phyloP scores from a whole-genome alignment of 2,888 invertebrate species.

The Pollenia amentaria region DNA sequence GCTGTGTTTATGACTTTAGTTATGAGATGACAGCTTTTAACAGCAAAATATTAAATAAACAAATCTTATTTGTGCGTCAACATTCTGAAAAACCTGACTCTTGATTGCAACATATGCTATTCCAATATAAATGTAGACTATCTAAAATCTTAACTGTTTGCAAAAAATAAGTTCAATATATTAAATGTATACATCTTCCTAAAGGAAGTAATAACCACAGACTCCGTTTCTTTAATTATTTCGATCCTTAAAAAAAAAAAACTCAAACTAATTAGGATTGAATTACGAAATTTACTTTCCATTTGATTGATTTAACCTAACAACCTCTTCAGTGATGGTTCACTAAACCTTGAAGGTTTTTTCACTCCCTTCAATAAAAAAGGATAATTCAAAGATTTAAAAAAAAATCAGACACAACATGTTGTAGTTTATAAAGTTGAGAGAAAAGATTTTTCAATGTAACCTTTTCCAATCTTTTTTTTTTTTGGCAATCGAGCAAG shows the following conservation, averaged over 20 bases:
- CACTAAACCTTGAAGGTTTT: constrained; percentile 61
- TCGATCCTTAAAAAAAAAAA: constrained; percentile 17
- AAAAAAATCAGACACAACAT: constrained; percentile 63
- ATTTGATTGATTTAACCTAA: constrained; percentile 67
- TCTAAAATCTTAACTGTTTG: not conserved
- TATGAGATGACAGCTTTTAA: constrained; percentile 50
- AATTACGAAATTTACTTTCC: constrained; percentile 64
- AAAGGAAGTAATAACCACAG: constrained; percentile 71
- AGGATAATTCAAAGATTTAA: constrained; percentile 44
- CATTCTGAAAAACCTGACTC: not conserved
- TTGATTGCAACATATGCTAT: constrained; percentile 48
- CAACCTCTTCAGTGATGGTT: constrained; percentile 56
- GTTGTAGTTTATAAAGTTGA: constrained; percentile 60
- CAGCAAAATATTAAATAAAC: constrained; percentile 34
- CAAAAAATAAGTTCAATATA: not conserved
- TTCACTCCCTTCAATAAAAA: constrained; percentile 6
- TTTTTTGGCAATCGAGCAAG: not conserved
- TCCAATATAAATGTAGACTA: not conserved
- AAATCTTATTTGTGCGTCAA: constrained; percentile 24
- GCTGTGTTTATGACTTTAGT: not conserved
- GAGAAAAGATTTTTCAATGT: constrained; percentile 13
- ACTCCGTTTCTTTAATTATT: constrained; percentile 30
- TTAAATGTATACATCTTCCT: constrained; percentile 7
- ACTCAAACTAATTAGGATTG: constrained; percentile 58
- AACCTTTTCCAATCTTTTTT: constrained; percentile 42